Evolutionary conservation across 2,113 vertebrate species (phyloP).

Genomic region (Protobothrops mucrosquamatus): DNA sequence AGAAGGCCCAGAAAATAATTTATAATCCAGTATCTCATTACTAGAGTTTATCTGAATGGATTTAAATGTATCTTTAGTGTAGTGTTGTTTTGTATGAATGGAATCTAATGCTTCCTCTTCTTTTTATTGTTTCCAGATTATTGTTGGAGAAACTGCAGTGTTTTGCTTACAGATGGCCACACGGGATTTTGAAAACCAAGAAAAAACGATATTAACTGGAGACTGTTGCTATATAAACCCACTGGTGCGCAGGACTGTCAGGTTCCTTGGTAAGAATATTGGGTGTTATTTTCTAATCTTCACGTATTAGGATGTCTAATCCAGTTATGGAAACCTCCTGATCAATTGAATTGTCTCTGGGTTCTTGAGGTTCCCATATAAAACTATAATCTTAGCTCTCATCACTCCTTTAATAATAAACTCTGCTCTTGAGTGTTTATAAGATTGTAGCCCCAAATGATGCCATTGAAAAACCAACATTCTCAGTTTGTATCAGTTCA

Average conservation of each 20-base stretch:
- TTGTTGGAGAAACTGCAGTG: conserved; percentile 90
- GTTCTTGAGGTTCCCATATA: background rate
- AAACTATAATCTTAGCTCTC: background rate
- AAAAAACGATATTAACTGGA: conserved; percentile 93
- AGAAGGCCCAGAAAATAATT: background rate
- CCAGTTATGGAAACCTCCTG: background rate
- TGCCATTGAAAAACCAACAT: background rate
- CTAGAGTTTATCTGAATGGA: conserved; percentile 18
- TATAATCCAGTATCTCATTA: background rate
- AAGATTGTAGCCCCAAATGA: too few relatives aligned
- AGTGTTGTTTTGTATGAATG: conserved; percentile 31
- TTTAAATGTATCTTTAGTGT: conserved; percentile 34
- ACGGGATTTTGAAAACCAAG: conserved; percentile 93
- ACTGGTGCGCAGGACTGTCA: conserved; percentile 90
- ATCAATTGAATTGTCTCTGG: background rate
- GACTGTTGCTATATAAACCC: conserved; percentile 99
- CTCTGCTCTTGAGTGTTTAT: background rate
- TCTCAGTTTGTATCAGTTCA: background rate
- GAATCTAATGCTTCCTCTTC: conserved; percentile 59
- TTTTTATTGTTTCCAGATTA: conserved; percentile 80
- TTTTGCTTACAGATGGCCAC: conserved; percentile 96
- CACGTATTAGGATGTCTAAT: background rate
- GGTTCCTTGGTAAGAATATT: conserved; percentile 87
- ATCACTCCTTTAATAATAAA: background rate
- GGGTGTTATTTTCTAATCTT: conserved; percentile 48